Evolutionary conservation across 2,888 invertebrate species (phyloP).

Genomic region (Limnephilus marmoratus): DNA sequence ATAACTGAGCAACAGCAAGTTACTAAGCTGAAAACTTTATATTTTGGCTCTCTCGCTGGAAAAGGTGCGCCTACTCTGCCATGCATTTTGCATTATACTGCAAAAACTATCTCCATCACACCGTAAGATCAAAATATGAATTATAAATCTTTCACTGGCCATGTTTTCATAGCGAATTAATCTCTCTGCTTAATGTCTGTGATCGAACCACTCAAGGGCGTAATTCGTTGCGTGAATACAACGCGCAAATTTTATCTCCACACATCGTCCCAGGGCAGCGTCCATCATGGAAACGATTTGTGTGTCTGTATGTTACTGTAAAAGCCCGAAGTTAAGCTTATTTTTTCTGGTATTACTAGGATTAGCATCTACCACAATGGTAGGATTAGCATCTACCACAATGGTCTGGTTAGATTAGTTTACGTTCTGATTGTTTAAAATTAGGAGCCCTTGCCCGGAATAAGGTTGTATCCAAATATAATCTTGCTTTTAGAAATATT

Average conservation of each 20-base stretch:
- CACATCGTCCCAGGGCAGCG: neutral
- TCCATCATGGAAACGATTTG: slow-evolving; percentile 9
- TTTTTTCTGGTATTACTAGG: neutral
- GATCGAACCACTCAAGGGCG: slow-evolving; percentile 18
- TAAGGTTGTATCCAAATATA: too few relatives aligned
- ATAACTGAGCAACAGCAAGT: too few relatives aligned
- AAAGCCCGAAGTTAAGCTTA: neutral
- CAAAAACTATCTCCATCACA: neutral
- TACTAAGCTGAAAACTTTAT: too few relatives aligned
- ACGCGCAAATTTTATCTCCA: neutral
- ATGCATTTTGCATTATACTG: neutral
- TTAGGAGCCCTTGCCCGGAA: too few relatives aligned
- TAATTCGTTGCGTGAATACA: neutral
- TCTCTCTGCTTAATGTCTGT: neutral
- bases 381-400: too few relatives aligned
- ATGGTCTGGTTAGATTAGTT: too few relatives aligned
- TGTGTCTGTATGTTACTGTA: neutral
- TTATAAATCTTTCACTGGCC: neutral
- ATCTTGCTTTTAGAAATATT: too few relatives aligned
- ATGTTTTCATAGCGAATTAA: neutral
- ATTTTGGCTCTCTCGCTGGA: neutral
- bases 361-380: too few relatives aligned
- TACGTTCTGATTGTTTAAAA: too few relatives aligned
- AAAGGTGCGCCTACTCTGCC: neutral
- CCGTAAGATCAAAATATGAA: neutral